phyloP scores from a whole-genome alignment of 64 coral and sea anemone species.

The Cladopsammia gracilis region DNA sequence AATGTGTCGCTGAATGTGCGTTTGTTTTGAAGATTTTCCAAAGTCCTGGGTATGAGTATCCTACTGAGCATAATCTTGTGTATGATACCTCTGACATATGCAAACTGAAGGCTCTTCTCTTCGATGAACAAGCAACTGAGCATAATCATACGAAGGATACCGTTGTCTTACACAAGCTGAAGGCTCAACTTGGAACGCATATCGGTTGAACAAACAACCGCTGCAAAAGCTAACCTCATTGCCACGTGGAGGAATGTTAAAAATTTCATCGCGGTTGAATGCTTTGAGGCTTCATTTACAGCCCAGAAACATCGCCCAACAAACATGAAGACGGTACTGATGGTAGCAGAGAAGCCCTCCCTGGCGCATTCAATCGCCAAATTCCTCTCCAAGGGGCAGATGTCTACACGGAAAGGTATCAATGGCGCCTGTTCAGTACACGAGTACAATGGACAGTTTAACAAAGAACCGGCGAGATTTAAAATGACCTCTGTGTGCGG shows the following conservation, averaged over 20 bases:
- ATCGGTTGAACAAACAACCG: slow-evolving; percentile 27
- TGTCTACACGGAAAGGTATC: slow-evolving; percentile 81
- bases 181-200: slow-evolving; percentile 56
- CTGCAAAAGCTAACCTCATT: slow-evolving; percentile 19
- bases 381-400: slow-evolving; percentile 87
- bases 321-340: slow-evolving; percentile 97
- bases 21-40: neutral
- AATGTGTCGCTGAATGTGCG: slow-evolving; percentile 1
- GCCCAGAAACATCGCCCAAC: slow-evolving; percentile 11
- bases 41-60: neutral
- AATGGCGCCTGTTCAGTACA: slow-evolving; percentile 96
- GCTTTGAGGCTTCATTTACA: slow-evolving; percentile 18
- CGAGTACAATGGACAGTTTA: slow-evolving; percentile 92
- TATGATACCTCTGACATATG: neutral
- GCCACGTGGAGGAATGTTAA: slow-evolving; percentile 89
- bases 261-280: slow-evolving; percentile 19
- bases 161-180: neutral
- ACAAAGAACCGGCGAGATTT: slow-evolving; percentile 85
- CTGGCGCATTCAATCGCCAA: slow-evolving; percentile 95
- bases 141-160: neutral
- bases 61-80: neutral
- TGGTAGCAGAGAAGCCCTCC: slow-evolving; percentile 99
- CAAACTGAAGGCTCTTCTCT: neutral
- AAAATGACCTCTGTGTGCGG: slow-evolving; percentile 99
- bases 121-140: neutral